These are phyloP conservation scores for Coenonympha arcania DNA, from an alignment of 2,888 invertebrate genomes.

Conservation along the genomic window DNA sequence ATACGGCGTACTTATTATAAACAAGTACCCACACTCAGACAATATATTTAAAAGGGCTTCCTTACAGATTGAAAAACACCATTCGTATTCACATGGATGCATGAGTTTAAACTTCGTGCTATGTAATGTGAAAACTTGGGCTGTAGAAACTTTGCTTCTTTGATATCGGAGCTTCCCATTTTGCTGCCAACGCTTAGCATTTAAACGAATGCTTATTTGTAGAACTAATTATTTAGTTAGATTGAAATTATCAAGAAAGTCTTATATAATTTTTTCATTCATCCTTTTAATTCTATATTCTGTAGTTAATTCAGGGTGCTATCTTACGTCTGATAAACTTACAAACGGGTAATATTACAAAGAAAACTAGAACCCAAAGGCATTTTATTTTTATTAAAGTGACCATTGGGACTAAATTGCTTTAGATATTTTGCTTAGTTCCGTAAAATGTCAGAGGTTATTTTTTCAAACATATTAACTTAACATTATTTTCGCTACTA, in stretches of 20 bases:
- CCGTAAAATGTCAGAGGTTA: too few relatives aligned
- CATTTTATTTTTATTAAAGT: too few relatives aligned
- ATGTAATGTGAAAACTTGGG: conserved; percentile 18
- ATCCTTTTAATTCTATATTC: too few relatives aligned
- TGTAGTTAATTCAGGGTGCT: too few relatives aligned
- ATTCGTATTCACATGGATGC: conserved; percentile 20
- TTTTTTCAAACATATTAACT: too few relatives aligned
- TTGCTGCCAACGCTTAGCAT: not conserved
- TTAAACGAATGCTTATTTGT: not conserved
- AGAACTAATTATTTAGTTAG: not conserved
- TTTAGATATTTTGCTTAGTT: too few relatives aligned
- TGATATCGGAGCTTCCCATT: conserved; percentile 1
- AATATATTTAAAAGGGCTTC: conserved; percentile 24
- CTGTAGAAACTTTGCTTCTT: conserved; percentile 18
- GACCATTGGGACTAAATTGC: too few relatives aligned
- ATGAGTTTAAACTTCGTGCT: conserved; percentile 17
- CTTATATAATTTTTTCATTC: too few relatives aligned
- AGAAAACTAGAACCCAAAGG: too few relatives aligned
- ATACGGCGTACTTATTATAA: conserved; percentile 71
- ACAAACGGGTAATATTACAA: too few relatives aligned
- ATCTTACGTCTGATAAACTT: too few relatives aligned
- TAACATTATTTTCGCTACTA: too few relatives aligned
- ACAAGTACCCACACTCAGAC: conserved; percentile 46
- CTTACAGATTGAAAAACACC: conserved; percentile 43
- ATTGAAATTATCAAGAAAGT: not conserved